Base-by-base conservation (phyloP, 2,113 vertebrate genomes). In the Fregetta grallaria region DNA sequence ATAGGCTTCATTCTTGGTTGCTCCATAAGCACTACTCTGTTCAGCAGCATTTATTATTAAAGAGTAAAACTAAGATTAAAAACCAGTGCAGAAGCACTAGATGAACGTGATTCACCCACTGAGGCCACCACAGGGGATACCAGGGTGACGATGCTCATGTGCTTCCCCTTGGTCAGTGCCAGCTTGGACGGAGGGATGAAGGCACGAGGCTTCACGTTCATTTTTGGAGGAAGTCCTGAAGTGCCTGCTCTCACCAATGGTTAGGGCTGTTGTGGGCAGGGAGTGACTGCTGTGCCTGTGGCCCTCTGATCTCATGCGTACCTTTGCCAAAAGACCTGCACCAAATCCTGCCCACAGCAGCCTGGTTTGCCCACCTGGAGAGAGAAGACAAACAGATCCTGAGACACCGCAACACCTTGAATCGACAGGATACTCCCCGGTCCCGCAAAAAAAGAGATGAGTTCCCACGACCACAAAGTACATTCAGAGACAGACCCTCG, bases 31-130 rank as follows among this genome's bases (percentile, higher is more conserved):
- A 80, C 55, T 74, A 12, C 72, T 86, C 67, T 74, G 32, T 63
- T 92, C n/a, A 77, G 75, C 67, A 76, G 34, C 72, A 94, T 96
- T 70, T 91, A 86, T 89, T 91, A 92, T 88, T 94, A 27, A 97
- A 95, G 83, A 94, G 38, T 11, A 63, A 80, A 59, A 70, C 34
- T 55, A 74, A 72, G 75, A 92, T 30, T n/a, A 50, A 90, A 91
- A 73, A 61, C 3, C 14, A 34, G 53, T 32, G 38, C 71, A 92
- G 67, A 90, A 88, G 67, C 75, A 72, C 74, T 44, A 76, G 67
- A 49, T 75, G 76, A 96, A 71, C 58, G 42, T 0, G 1, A 56
- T 47, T 88, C 62, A 93, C 58, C 62, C 5, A 0, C 82, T 61
- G 75, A 93, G 77, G 67, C 42, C 71, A 73, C 7, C 62, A 49